A percentile compares a stretch with the other conserved stretches of the same genome.
Evolutionary conservation across 2,797 vertebrate species (phyloP).

Genomic region (Xenopus petersii): DNA sequence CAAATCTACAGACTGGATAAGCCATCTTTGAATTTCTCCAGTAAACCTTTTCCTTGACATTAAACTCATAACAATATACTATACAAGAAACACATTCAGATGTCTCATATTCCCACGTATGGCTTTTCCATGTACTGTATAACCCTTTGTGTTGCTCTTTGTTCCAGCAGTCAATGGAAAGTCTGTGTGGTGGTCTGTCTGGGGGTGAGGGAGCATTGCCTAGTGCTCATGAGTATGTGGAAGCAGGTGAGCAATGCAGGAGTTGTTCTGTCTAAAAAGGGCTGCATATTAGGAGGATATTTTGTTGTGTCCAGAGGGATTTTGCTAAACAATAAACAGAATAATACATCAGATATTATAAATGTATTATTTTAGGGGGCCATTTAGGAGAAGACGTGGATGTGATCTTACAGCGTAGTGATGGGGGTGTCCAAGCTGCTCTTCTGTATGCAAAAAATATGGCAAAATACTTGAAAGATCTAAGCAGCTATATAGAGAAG

Average conservation of each 20-base stretch:
- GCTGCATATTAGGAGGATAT: neutral
- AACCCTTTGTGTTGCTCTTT: conserved; percentile 28
- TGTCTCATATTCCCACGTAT: too few species aligned
- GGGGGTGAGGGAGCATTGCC: conserved; percentile 61
- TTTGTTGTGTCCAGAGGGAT: neutral
- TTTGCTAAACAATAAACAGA: too few species aligned
- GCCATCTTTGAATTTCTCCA: too few species aligned
- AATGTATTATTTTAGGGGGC: conserved; percentile 48
- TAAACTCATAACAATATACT: too few species aligned
- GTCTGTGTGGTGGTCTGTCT: conserved; percentile 71
- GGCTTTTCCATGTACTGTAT: neutral
- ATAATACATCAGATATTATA: too few species aligned
- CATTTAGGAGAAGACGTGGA: conserved; percentile 77
- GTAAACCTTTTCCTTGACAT: too few species aligned
- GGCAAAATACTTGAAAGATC: conserved; percentile 95
- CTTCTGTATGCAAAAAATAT: conserved; percentile 87
- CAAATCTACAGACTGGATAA: too few species aligned
- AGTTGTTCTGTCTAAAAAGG: neutral
- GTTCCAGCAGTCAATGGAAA: conserved; percentile 81
- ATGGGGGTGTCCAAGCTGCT: conserved; percentile 86
- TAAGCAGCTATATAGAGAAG: conserved; percentile 87
- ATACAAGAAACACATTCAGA: too few species aligned
- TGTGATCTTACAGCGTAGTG: conserved; percentile 84
- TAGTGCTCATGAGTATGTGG: conserved; percentile 61
- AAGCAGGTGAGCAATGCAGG: conserved; percentile 50